phyloP scores from a whole-genome alignment of 2,113 vertebrate genomes.

The Pseudorhombus dupliciocellatus region DNA sequence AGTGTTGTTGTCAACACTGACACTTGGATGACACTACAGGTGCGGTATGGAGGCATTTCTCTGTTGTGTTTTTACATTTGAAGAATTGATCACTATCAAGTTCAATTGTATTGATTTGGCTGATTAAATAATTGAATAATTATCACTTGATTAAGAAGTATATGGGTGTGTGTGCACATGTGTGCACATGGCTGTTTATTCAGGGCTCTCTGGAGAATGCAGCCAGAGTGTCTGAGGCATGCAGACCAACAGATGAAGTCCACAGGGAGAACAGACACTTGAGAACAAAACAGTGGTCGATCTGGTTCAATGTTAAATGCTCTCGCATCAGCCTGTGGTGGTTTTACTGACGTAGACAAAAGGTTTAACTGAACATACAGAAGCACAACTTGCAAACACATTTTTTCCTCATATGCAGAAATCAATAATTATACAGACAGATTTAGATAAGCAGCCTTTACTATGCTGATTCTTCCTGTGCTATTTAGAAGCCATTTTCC shows the following conservation, averaged over 20 bases:
- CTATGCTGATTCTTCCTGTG: neutral
- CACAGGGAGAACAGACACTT: conserved; percentile 51
- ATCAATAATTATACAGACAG: neutral
- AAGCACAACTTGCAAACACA: neutral
- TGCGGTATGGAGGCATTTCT: no score
- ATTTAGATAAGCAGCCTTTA: neutral
- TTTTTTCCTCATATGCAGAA: neutral
- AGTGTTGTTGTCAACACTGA: neutral
- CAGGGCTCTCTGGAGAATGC: conserved; percentile 62
- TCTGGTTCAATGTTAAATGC: conserved; percentile 52
- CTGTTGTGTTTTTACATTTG: no score
- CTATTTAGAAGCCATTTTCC: neutral
- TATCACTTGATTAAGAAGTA: conserved; percentile 38
- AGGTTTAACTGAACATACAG: neutral
- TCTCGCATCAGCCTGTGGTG: conserved; percentile 4
- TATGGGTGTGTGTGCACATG: neutral
- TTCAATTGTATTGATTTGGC: no score
- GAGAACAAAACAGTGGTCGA: conserved; percentile 30
- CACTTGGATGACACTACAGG: no score
- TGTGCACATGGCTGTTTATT: conserved; percentile 60
- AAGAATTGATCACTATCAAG: no score
- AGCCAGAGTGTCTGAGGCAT: conserved; percentile 60
- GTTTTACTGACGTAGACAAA: conserved; percentile 10
- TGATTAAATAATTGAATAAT: conserved; percentile 18
- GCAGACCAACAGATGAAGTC: conserved; percentile 62